These are phyloP conservation scores for Porites rus DNA, from an alignment of 92 coral and sea anemone genomes.

Conservation along the genomic window DNA sequence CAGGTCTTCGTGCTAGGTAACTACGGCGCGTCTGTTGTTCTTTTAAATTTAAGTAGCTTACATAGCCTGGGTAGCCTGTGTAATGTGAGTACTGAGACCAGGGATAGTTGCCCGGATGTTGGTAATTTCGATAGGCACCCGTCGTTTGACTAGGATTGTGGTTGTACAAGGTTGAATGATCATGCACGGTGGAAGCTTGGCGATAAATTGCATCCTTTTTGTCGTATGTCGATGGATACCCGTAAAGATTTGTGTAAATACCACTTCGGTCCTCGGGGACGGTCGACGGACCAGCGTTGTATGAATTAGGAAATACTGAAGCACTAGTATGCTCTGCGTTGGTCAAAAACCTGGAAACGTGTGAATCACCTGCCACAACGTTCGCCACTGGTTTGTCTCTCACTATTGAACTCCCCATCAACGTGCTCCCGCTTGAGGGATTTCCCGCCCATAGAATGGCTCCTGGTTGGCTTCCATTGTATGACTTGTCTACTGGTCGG, in stretches of 20 bases:
- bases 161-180: neutral
- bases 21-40: neutral
- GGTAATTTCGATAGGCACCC: slow-evolving; percentile 8
- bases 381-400: neutral
- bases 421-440: neutral
- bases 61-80: slow-evolving; percentile 6
- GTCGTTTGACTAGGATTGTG: neutral
- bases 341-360: neutral
- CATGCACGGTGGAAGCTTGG: neutral
- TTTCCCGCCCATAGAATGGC: neutral
- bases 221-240: neutral
- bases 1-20: slow-evolving; percentile 4
- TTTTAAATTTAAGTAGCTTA: neutral
- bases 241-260: slow-evolving; percentile 1
- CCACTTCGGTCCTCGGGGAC: slow-evolving; percentile 26
- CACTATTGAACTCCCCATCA: neutral
- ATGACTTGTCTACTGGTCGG: neutral
- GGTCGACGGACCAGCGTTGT: slow-evolving; percentile 1
- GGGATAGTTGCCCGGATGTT: slow-evolving; percentile 4
- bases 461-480: neutral
- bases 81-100: neutral
- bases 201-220: slow-evolving; percentile 23
- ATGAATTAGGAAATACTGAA: slow-evolving; percentile 4
- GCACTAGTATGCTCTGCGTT: neutral
- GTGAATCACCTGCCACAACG: neutral